Base-by-base conservation (phyloP, 2,113 vertebrate genomes). In the Nothocercus nigrocapillus region DNA sequence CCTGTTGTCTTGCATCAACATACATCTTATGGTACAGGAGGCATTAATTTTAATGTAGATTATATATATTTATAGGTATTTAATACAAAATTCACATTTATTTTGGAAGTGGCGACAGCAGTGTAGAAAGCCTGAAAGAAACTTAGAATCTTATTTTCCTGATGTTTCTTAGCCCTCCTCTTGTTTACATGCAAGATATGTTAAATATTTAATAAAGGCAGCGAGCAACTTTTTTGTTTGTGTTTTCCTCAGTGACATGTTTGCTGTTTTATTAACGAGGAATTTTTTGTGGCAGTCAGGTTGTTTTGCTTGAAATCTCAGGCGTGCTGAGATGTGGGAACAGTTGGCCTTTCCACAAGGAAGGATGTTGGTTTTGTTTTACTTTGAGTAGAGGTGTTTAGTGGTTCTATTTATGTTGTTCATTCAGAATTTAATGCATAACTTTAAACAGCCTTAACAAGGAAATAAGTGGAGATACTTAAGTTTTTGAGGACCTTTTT, bases 121-220 rank as follows among this genome's bases (percentile, higher is more conserved):
- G 58, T 19, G 38, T 7, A 62, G 59, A 85, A 89, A 89, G 44
- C 40, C 22, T 44, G 68, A 82, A 75, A 30, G 73, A 81, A 83
- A 44, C 51, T 5, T 61, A 30, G 21, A 77, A 54, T 40, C 8
- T 77, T 45, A 20, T 9, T 85, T 12, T 89, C 49, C 77, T 40
- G 82, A 30, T 18, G 40, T 45, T 92, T 67, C 27, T 56, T 53
- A 63, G 62, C 19, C 19, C 11, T 87, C 64, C 34, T 19, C 54
- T 94, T 80, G 5, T 70, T 88, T 66, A 86, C 90, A 86, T 85
- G 40, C 78, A 82, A 38, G 7, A 2, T 74, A 27, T 42, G n/a
- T 51, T 93, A 78, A 83, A 84, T 88, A 81, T 82, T 94, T 88
- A 89, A 19, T 66, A 62, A 83, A 78, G 56, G 22, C 34, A 66